These are phyloP conservation scores for Nannoperca obscura DNA, from an alignment of 2,797 vertebrate genomes.

Conservation along the genomic window DNA sequence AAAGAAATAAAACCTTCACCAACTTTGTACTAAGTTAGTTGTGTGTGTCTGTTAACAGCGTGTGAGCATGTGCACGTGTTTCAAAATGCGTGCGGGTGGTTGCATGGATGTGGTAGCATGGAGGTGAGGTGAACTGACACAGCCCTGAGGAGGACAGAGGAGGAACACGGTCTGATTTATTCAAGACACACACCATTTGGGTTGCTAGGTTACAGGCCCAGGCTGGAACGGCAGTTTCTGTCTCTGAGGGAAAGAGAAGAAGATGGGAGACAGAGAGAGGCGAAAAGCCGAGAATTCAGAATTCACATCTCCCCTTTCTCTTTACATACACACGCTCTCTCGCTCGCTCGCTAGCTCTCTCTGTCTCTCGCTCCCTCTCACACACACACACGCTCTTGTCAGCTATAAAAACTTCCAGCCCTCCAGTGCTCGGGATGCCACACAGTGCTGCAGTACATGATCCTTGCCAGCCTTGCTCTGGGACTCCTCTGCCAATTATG, in stretches of 20 bases:
- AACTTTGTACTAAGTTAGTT: slow-evolving; percentile 6
- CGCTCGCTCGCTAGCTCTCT: no score
- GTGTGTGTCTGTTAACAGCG: background rate
- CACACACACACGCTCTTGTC: slow-evolving; percentile 24
- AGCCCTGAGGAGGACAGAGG: slow-evolving; percentile 55
- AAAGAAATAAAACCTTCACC: slow-evolving; percentile 23
- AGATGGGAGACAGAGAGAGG: slow-evolving; percentile 23
- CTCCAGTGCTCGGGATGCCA: slow-evolving; percentile 40
- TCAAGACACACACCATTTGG: slow-evolving; percentile 73
- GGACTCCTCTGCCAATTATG: slow-evolving; percentile 46
- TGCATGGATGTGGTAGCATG: slow-evolving; percentile 23
- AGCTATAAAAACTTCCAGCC: slow-evolving; percentile 47
- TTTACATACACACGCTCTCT: background rate
- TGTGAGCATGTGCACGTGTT: slow-evolving; percentile 26
- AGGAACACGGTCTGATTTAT: slow-evolving; percentile 68
- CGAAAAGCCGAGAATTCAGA: slow-evolving; percentile 48
- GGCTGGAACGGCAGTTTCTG: slow-evolving; percentile 64
- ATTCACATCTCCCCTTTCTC: slow-evolving; percentile 32
- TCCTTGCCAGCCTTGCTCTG: slow-evolving; percentile 37
- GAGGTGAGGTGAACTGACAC: slow-evolving; percentile 60
- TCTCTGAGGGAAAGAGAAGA: slow-evolving; percentile 57
- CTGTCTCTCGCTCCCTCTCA: background rate
- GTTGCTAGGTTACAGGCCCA: slow-evolving; percentile 79
- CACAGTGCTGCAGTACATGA: slow-evolving; percentile 31
- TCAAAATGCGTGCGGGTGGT: slow-evolving; percentile 31